Percentiles rank a stretch among this genome's conserved stretches.
Evolutionary conservation across 2,888 invertebrate genomes (phyloP).

Genomic region (Punctoribates punctum): DNA sequence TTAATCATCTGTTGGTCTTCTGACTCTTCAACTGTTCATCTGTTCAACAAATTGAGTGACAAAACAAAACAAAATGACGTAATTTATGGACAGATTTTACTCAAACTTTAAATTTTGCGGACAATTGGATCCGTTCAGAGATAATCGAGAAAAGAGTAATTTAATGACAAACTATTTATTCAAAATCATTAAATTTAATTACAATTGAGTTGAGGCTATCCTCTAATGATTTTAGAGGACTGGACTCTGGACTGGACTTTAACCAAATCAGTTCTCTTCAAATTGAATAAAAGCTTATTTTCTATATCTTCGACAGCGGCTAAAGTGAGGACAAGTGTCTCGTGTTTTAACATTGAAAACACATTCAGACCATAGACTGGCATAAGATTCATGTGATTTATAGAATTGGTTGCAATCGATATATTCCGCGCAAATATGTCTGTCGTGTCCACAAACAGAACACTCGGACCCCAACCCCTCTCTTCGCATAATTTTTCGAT

Average conservation of each 20-base stretch:
- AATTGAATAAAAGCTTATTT: constrained; percentile 46
- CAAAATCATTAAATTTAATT: too few relatives aligned
- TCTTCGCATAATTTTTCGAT: constrained; percentile 73
- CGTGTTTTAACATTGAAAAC: constrained; percentile 93
- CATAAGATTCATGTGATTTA: constrained; percentile 87
- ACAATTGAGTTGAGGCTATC: too few relatives aligned
- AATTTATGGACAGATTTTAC: too few relatives aligned
- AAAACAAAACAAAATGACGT: too few relatives aligned
- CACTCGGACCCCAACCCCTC: constrained; percentile 93
- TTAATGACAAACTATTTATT: neutral
- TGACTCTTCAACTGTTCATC: too few relatives aligned
- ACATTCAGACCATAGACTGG: constrained; percentile 94
- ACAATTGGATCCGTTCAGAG: too few relatives aligned
- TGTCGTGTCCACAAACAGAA: constrained; percentile 82
- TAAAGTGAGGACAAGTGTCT: constrained; percentile 80
- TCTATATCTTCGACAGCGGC: constrained; percentile 69
- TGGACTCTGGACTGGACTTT: constrained; percentile 1
- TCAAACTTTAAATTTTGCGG: too few relatives aligned
- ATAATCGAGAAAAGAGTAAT: too few relatives aligned
- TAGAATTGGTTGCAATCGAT: constrained; percentile 68
- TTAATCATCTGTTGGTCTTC: too few relatives aligned
- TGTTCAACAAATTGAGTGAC: too few relatives aligned
- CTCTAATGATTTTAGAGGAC: neutral
- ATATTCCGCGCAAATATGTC: constrained; percentile 87
- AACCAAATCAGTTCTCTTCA: constrained; percentile 45